Conservation (phyloP, 2,888 invertebrate species). For the Itoplectis maculator region DNA sequence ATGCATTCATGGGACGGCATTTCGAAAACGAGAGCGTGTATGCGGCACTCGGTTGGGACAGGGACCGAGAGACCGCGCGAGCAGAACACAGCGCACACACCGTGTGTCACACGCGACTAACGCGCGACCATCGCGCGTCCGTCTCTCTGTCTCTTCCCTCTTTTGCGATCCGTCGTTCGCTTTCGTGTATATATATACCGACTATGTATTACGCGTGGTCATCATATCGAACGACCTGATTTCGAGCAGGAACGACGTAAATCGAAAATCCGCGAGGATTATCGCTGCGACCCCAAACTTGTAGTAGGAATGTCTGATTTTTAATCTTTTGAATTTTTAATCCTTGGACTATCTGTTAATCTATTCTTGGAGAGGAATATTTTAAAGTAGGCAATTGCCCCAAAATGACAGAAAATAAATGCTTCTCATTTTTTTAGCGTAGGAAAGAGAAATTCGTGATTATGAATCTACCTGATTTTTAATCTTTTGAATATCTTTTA, state of each 20-base stretch:
- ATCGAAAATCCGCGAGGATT: constrained; percentile 9
- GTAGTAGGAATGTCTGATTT: too few species aligned
- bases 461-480: too few species aligned
- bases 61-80: constrained; percentile 20
- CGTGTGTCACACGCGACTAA: constrained; percentile 58
- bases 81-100: constrained; percentile 11
- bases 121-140: constrained; percentile 27
- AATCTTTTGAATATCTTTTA: too few species aligned
- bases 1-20: constrained; percentile 76
- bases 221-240: constrained; percentile 23
- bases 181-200: background rate
- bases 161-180: constrained; percentile 51
- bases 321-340: too few species aligned
- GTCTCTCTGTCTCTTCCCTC: too few species aligned
- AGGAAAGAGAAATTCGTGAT: too few species aligned
- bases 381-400: too few species aligned
- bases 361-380: background rate
- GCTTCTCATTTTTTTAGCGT: too few species aligned
- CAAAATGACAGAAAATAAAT: too few species aligned
- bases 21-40: constrained; percentile 50
- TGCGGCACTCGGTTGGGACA: constrained; percentile 33
- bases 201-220: background rate
- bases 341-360: too few species aligned
- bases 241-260: constrained; percentile 10
- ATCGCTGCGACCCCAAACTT: background rate